Evolutionary conservation across 1,140 invertebrate genomes (phyloP).

Genomic region (Drosophila sechellia): DNA sequence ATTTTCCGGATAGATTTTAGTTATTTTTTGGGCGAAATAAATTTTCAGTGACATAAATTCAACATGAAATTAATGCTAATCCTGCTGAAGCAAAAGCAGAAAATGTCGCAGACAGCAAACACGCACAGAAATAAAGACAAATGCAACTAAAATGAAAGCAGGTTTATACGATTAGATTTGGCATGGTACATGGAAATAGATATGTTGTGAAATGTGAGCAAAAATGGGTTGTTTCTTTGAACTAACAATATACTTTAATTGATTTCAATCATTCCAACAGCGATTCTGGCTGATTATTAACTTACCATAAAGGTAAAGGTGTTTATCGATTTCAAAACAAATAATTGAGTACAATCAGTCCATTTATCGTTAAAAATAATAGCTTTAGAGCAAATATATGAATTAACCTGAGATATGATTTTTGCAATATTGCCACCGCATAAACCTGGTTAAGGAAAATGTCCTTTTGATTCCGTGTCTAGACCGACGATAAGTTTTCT

Average conservation of each 20-base stretch:
- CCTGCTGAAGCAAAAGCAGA: neutral
- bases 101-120: conserved; percentile 9
- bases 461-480: conserved; percentile 37
- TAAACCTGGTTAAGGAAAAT: conserved; percentile 10
- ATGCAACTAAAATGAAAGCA: neutral
- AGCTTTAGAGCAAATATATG: neutral
- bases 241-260: too few relatives aligned
- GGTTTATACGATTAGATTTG: conserved; percentile 1
- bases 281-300: too few relatives aligned
- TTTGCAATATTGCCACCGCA: conserved; percentile 2
- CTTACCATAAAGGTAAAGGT: too few relatives aligned
- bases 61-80: conserved; percentile 24
- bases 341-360: too few relatives aligned
- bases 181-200: neutral
- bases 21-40: neutral
- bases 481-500: conserved; percentile 60
- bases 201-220: neutral
- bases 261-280: too few relatives aligned
- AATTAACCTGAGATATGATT: neutral
- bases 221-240: neutral
- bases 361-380: too few relatives aligned
- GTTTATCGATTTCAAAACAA: too few relatives aligned
- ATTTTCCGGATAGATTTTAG: conserved; percentile 13
- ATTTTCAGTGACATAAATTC: neutral
- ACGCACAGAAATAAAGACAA: neutral